Percentiles rank a stretch among this genome's conserved stretches.
Evolutionary conservation across 64 coral and sea anemone species (phyloP).

Genomic region (Montipora efflorescens): DNA sequence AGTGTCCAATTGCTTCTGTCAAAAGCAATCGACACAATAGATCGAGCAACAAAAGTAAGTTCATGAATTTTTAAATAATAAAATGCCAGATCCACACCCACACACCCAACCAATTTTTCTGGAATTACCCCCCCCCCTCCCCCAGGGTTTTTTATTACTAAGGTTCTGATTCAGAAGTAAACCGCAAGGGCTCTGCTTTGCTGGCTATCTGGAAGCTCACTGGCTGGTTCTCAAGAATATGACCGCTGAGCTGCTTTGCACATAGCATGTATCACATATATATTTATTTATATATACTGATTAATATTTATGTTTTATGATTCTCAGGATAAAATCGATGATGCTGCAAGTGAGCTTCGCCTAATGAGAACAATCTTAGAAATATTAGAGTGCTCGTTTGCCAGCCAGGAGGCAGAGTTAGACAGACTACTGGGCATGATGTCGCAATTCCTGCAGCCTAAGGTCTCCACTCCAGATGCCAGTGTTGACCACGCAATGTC

Average conservation of each 20-base stretch:
- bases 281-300: no score
- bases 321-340: no score
- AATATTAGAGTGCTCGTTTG: no score
- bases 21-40: slow-evolving; percentile 7
- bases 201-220: neutral
- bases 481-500: no score
- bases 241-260: neutral
- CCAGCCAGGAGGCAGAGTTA: no score
- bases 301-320: no score
- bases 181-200: neutral
- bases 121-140: neutral
- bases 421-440: no score
- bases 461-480: no score
- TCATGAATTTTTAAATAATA: neutral
- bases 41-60: neutral
- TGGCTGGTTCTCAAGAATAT: neutral
- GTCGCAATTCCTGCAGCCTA: no score
- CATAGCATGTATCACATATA: neutral
- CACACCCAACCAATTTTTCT: neutral
- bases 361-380: no score
- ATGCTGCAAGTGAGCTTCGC: no score
- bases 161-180: neutral
- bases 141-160: neutral
- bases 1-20: neutral
- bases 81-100: neutral